Base-by-base conservation (phyloP, 1,140 invertebrate genomes). In the Metopolophium dirhodum region DNA sequence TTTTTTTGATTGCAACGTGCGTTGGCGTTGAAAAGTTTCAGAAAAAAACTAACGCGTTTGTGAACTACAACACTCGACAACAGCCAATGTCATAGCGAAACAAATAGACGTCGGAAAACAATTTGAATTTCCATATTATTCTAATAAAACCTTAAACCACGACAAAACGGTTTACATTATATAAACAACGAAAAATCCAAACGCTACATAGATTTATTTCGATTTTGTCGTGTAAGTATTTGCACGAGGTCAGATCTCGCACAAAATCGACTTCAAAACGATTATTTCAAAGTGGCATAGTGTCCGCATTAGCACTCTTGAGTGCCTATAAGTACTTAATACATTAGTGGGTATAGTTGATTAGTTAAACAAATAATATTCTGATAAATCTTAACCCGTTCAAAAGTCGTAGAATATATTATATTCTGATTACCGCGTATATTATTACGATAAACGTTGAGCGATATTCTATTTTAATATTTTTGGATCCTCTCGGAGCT, bases 71-170 rank as follows among this genome's bases (percentile, higher is more conserved):
- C 26, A 57, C 86, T 14, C 47, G 20, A 88, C 86, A 88, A 51
- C 45, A 49, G 26, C 30, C 47, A 9, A 54, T 54, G 41, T 54
- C n/a, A 54, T 37, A 89, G 35, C 20, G 30, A 89, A 89, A 89
- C 49, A 37, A 54, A 89, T 54, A 89, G 7, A 89, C 20, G 49
- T 37, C 49, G 49, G 20, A 26, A 54, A 89, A 89, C 49, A 54
- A 89, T 89, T 89, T 37, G 8, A 35, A 89, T 54, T 89, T 89
- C 49, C n/a, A 89, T 54, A 54, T 54, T 54, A 37, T 54, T 54
- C 87, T 35, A 89, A 89, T 89, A 89, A 89, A 89, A 89, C n/a
- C 18, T 54, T 54, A 89, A 89, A 54, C 35, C 18, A 37, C 1
- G 47, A 54, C n/a, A 37, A 87, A 87, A 87, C 18, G 30, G 30